Percentiles rank a stretch among this genome's conserved stretches.
Evolutionary conservation across 2,888 invertebrate species (phyloP).

Genomic region (Perizoma flavofasciatum): DNA sequence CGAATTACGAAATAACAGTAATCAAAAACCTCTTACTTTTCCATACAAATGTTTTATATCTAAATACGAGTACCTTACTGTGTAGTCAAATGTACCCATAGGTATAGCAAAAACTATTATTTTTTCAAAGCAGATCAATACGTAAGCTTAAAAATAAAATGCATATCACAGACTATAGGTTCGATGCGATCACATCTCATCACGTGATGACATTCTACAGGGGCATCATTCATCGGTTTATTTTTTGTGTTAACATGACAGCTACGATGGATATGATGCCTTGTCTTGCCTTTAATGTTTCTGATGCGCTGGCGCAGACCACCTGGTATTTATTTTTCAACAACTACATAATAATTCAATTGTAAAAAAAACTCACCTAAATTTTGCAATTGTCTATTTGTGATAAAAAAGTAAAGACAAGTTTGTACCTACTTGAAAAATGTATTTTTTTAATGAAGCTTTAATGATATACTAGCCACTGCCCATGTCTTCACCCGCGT

Average conservation of each 20-base stretch:
- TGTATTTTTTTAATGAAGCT: too few relatives aligned
- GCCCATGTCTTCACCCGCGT: too few relatives aligned
- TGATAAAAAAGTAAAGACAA: too few relatives aligned
- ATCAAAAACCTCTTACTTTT: too few relatives aligned
- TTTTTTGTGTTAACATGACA: constrained; percentile 28
- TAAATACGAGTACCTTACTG: too few relatives aligned
- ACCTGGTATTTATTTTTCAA: constrained; percentile 9
- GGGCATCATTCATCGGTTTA: constrained; percentile 28
- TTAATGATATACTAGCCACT: too few relatives aligned
- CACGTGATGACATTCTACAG: constrained; percentile 32
- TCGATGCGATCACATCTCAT: constrained; percentile 21
- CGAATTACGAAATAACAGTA: too few relatives aligned
- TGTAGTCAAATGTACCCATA: too few relatives aligned
- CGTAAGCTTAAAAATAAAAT: constrained; percentile 4
- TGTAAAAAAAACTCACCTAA: background rate
- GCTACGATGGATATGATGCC: constrained; percentile 18
- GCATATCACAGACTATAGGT: background rate
- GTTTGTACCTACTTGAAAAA: too few relatives aligned
- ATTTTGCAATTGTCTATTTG: too few relatives aligned
- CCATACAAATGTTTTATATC: too few relatives aligned
- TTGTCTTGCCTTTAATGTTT: constrained; percentile 9
- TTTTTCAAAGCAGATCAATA: background rate
- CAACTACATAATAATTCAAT: background rate
- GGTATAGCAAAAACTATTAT: background rate
- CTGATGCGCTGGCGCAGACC: constrained; percentile 15